These are phyloP conservation scores for Crossaster papposus DNA, from an alignment of 53 echinoderm and acorn worm genomes.

Conservation along the genomic window DNA sequence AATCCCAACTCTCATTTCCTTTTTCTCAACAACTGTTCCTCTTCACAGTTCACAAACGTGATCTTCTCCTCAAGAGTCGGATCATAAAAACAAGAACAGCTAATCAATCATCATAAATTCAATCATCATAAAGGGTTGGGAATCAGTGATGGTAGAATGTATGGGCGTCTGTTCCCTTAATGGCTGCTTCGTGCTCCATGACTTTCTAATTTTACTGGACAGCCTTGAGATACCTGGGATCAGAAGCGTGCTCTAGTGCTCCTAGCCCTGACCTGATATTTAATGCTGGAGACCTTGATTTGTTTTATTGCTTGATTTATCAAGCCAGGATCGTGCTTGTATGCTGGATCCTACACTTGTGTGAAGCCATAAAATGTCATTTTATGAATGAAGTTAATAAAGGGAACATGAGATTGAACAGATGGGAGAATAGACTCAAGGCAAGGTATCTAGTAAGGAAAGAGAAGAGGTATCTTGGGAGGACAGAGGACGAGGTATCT, in stretches of 20 bases:
- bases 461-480: no score
- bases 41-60: background rate
- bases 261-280: conserved; percentile 26
- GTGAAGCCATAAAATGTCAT: background rate
- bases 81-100: background rate
- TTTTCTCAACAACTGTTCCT: background rate
- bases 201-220: conserved; percentile 28
- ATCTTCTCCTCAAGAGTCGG: background rate
- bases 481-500: no score
- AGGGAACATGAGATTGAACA: conserved; percentile 33
- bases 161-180: conserved; percentile 1
- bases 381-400: background rate
- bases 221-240: conserved; percentile 32
- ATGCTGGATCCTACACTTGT: background rate
- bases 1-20: background rate
- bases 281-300: conserved; percentile 28
- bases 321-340: conserved; percentile 3
- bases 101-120: background rate
- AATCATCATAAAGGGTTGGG: no score
- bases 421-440: background rate
- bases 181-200: background rate
- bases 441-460: no score
- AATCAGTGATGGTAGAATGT: background rate
- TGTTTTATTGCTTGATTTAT: conserved; percentile 22
- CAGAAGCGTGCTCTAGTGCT: conserved; percentile 11